Percentiles rank a stretch among this genome's conserved stretches.
phyloP scores from a whole-genome alignment of 2,113 vertebrate species.

The Blennius ocellaris region DNA sequence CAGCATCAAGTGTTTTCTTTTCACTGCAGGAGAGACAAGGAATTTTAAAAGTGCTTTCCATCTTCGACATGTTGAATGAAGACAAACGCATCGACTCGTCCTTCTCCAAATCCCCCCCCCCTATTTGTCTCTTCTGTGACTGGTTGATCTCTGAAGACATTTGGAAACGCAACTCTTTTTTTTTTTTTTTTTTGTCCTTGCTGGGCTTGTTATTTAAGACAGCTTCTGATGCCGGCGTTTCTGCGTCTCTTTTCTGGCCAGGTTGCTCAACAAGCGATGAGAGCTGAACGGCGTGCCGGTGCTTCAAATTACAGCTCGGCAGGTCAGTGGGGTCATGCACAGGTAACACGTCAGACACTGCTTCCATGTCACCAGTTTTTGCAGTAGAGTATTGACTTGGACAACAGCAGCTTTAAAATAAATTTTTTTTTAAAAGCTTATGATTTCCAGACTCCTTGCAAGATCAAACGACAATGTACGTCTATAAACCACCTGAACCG shows the following conservation, averaged over 20 bases:
- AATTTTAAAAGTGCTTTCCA: conserved; percentile 15
- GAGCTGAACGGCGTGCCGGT: conserved; percentile 35
- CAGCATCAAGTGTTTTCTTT: conserved; percentile 31
- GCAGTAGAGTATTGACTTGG: conserved; percentile 19
- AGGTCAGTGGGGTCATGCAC: conserved; percentile 39
- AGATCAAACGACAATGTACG: conserved; percentile 59
- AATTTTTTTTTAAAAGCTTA: too few species aligned
- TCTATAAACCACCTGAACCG: conserved; percentile 51
- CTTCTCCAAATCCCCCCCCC: conserved; percentile 29
- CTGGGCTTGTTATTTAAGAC: conserved; percentile 75
- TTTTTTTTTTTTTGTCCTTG: conserved; percentile 16
- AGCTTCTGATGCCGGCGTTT: conserved; percentile 55
- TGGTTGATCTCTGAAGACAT: conserved; percentile 45
- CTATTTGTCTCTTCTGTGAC: conserved; percentile 4
- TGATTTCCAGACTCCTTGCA: conserved; percentile 60
- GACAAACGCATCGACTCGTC: conserved; percentile 18
- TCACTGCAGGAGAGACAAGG: conserved; percentile 8
- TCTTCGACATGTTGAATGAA: conserved; percentile 7
- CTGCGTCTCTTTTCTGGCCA: conserved; percentile 52
- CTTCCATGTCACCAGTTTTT: background rate
- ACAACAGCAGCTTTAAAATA: conserved; percentile 22
- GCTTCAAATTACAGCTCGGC: conserved; percentile 56
- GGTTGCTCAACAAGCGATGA: conserved; percentile 56
- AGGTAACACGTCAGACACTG: conserved; percentile 45
- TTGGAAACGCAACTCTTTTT: conserved; percentile 34